A percentile compares a stretch with the other conserved stretches of the same genome.
Conservation (phyloP, 1,140 invertebrate genomes). For the Procambarus virginalis region DNA sequence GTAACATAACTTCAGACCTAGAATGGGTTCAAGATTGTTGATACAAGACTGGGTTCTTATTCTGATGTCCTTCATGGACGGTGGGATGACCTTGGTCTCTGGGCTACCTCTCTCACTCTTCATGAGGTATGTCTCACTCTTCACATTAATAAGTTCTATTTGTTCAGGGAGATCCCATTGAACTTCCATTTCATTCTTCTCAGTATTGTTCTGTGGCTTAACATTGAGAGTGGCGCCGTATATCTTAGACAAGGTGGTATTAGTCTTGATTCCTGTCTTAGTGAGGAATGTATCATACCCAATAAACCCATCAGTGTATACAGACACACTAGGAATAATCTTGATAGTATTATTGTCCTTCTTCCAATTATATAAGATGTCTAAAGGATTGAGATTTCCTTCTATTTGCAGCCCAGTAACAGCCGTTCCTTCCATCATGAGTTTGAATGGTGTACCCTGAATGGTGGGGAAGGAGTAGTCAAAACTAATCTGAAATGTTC, state of each 20-base stretch:
- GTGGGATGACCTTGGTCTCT: slow-evolving; percentile 38
- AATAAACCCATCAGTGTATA: slow-evolving; percentile 33
- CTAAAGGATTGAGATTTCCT: background rate
- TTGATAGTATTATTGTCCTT: background rate
- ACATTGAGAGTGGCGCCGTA: slow-evolving; percentile 11
- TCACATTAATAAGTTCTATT: slow-evolving; percentile 39
- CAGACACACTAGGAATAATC: slow-evolving; percentile 22
- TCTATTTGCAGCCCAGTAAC: slow-evolving; percentile 35
- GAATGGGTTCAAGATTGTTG: background rate
- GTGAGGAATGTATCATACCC: slow-evolving; percentile 26
- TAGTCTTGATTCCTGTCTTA: slow-evolving; percentile 32
- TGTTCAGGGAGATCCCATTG: slow-evolving; percentile 30
- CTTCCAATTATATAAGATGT: background rate
- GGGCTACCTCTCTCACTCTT: slow-evolving; percentile 6
- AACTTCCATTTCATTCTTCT: slow-evolving; percentile 15
- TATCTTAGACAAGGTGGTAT: slow-evolving; percentile 10
- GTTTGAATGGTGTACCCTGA: slow-evolving; percentile 41
- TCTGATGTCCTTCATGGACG: slow-evolving; percentile 12
- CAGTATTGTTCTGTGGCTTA: background rate
- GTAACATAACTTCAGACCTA: slow-evolving; percentile 46
- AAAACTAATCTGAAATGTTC: slow-evolving; percentile 11
- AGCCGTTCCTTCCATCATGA: slow-evolving; percentile 3
- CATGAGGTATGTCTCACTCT: slow-evolving; percentile 39
- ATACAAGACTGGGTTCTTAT: slow-evolving; percentile 7
- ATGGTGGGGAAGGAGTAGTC: slow-evolving; percentile 50